Evolutionary conservation across 2,797 vertebrate species (phyloP).

Genomic region (Channa striata): DNA sequence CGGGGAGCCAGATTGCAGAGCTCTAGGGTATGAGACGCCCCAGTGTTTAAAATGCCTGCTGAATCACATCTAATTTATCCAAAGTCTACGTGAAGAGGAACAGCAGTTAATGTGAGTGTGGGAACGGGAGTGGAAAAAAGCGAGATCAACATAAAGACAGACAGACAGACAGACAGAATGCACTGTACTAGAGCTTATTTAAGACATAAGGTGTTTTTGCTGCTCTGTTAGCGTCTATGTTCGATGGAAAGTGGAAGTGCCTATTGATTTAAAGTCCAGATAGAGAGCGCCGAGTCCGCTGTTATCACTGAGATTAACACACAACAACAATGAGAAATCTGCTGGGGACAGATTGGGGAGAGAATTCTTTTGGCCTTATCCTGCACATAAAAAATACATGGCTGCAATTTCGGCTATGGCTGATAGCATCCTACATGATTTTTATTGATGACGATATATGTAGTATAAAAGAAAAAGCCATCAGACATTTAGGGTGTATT

Average conservation of each 20-base stretch:
- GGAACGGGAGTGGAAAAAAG: background rate
- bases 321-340: conserved; percentile 57
- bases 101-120: conserved; percentile 16
- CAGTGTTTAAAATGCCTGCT: conserved; percentile 67
- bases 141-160: conserved; percentile 25
- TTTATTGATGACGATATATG: conserved; percentile 3
- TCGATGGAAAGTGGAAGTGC: conserved; percentile 61
- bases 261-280: conserved; percentile 64
- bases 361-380: conserved; percentile 48
- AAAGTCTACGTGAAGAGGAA: conserved; percentile 49
- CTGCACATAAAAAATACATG: conserved; percentile 36
- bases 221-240: conserved; percentile 49
- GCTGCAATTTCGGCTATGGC: conserved; percentile 9
- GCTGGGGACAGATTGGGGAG: conserved; percentile 41
- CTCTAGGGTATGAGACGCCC: conserved; percentile 65
- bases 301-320: conserved; percentile 69
- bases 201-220: conserved; percentile 57
- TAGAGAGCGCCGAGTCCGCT: conserved; percentile 35
- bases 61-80: conserved; percentile 75
- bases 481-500: background rate
- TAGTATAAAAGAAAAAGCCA: conserved; percentile 4
- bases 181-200: conserved; percentile 54
- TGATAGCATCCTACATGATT: conserved; percentile 27
- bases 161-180: conserved; percentile 25
- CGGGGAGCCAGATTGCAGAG: conserved; percentile 69